Conservation (phyloP, 2,113 vertebrate species). For the Miniopterus natalensis region DNA sequence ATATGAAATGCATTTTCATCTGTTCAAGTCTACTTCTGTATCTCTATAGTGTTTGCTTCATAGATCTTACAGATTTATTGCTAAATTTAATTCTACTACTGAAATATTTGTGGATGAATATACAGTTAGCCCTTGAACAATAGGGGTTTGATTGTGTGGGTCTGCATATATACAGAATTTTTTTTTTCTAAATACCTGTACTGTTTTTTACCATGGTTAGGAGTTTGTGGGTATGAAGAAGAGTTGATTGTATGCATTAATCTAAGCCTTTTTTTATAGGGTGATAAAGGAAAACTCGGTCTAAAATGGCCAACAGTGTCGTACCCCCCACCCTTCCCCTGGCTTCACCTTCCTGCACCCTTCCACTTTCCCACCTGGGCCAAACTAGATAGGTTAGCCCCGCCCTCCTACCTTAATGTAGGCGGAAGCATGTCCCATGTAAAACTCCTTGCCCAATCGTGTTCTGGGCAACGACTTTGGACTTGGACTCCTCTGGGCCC, state of each 20-base stretch:
- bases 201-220: background rate
- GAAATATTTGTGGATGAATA: slow-evolving; percentile 34
- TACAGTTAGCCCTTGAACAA: background rate
- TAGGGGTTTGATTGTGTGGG: background rate
- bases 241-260: background rate
- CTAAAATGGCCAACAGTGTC: too few species aligned
- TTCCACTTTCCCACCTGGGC: too few species aligned
- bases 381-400: too few species aligned
- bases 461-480: too few species aligned
- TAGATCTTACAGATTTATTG: slow-evolving; percentile 14
- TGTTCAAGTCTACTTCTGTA: background rate
- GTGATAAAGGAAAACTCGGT: too few species aligned
- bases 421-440: too few species aligned
- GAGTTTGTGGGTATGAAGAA: background rate
- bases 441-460: too few species aligned
- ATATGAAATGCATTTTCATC: slow-evolving; percentile 17
- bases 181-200: background rate
- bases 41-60: background rate
- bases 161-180: background rate
- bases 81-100: slow-evolving; percentile 21
- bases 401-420: too few species aligned
- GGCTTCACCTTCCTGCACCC: too few species aligned
- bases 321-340: too few species aligned
- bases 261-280: background rate
- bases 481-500: too few species aligned